A percentile compares a stretch with the other conserved stretches of the same genome.
These are phyloP conservation scores for Lasius platythorax DNA, from an alignment of 2,888 invertebrate genomes.

Conservation along the genomic window DNA sequence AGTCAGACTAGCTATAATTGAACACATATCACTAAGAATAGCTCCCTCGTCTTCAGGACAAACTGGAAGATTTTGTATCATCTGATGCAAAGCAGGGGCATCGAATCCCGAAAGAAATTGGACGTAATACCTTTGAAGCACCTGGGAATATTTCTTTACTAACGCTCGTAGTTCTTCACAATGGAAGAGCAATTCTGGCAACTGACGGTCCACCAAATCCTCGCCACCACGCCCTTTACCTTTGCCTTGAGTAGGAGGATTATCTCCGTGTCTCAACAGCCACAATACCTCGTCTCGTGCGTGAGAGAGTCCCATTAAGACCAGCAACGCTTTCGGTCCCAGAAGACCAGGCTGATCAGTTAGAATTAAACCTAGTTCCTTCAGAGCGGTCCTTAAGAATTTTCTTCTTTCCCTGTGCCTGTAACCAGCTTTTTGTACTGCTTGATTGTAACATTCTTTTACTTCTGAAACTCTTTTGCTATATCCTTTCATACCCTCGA, in stretches of 20 bases:
- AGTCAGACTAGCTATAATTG: conserved; percentile 93
- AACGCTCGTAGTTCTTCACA: conserved; percentile 98
- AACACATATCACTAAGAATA: conserved; percentile 96
- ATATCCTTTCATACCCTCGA: conserved; percentile 98
- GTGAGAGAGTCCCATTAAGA: conserved; percentile 98
- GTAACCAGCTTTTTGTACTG: conserved; percentile 95
- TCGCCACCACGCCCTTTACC: conserved; percentile 95
- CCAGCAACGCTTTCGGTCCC: conserved; percentile 98
- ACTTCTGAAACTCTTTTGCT: conserved; percentile 97
- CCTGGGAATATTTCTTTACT: conserved; percentile 98
- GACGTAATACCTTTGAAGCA: conserved; percentile 98
- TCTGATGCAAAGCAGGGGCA: conserved; percentile 94
- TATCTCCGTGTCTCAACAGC: conserved; percentile 98
- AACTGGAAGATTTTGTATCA: conserved; percentile 93
- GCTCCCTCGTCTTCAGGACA: conserved; percentile 98
- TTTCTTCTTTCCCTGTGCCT: conserved; percentile 98
- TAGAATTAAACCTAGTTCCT: conserved; percentile 97
- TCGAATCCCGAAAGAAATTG: conserved; percentile 99
- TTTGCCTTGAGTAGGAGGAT: conserved; percentile 94
- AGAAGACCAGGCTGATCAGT: conserved; percentile 99
- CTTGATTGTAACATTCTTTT: conserved; percentile 96
- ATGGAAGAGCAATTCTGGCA: conserved; percentile 98
- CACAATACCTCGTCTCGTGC: conserved; percentile 99
- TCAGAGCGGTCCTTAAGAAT: conserved; percentile 97
- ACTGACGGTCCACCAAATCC: conserved; percentile 97